phyloP scores from a whole-genome alignment of 2,888 invertebrate genomes.

The Caenorhabditis plicata region DNA sequence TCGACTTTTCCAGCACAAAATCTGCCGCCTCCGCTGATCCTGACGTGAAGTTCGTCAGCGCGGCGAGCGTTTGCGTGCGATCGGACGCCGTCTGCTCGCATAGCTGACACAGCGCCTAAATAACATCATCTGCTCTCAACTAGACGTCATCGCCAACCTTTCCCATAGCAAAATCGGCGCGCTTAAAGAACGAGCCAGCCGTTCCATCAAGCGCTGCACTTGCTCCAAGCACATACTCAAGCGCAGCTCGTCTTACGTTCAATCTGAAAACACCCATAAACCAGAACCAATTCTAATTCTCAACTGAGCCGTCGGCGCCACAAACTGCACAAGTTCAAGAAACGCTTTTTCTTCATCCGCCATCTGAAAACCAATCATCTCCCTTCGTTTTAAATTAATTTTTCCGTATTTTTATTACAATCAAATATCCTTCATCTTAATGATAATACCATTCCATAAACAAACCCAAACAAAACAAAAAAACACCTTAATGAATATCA shows the following conservation, averaged over 20 bases:
- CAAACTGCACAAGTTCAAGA: conserved; percentile 28
- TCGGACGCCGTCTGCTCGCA: conserved; percentile 44
- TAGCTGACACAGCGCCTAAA: conserved; percentile 39
- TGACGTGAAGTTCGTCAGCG: conserved; percentile 49
- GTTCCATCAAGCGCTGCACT: conserved; percentile 44
- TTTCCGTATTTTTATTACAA: too few species aligned
- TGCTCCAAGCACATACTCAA: conserved; percentile 41
- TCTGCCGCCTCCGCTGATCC: conserved; percentile 41
- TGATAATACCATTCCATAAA: too few species aligned
- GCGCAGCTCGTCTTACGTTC: conserved; percentile 41
- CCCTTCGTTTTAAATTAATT: too few species aligned
- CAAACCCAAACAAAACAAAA: too few species aligned
- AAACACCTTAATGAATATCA: too few species aligned
- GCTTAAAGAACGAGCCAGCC: conserved; percentile 39
- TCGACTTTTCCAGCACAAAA: conserved; percentile 29
- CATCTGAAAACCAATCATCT: too few species aligned
- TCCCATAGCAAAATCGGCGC: conserved; percentile 34
- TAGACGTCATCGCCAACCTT: too few species aligned
- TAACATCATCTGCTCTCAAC: too few species aligned
- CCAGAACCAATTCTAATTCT: background rate
- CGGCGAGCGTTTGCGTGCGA: conserved; percentile 39
- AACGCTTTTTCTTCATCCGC: conserved; percentile 17
- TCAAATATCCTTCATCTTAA: too few species aligned
- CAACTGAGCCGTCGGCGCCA: conserved; percentile 15
- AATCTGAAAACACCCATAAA: conserved; percentile 20